Conservation (phyloP, 2,797 vertebrate genomes). For the Squalus acanthias region DNA sequence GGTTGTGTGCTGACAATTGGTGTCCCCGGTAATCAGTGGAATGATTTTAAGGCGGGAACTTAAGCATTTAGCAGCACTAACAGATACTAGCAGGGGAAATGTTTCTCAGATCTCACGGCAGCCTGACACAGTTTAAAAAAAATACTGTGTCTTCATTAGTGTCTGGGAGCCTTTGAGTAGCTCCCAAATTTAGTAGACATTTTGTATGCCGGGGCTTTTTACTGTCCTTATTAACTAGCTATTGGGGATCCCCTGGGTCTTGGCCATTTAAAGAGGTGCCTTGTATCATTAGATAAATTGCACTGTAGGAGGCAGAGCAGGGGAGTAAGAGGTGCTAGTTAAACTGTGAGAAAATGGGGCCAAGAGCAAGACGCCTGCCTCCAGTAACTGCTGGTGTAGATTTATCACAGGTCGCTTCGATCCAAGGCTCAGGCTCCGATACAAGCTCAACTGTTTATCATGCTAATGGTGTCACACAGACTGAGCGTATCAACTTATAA, state of each 20-base stretch:
- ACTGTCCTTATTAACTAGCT: constrained; percentile 54
- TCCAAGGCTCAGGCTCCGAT: constrained; percentile 66
- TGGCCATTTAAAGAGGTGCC: constrained; percentile 29
- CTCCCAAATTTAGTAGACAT: constrained; percentile 47
- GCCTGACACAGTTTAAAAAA: constrained; percentile 44
- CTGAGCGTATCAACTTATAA: constrained; percentile 58
- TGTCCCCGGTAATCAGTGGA: constrained; percentile 7
- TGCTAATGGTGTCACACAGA: constrained; percentile 60
- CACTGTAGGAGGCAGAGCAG: constrained; percentile 55
- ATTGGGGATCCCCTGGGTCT: constrained; percentile 53
- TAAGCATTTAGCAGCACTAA: constrained; percentile 34
- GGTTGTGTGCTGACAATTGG: not conserved
- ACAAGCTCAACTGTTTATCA: constrained; percentile 71
- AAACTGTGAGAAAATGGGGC: constrained; percentile 51
- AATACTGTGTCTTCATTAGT: constrained; percentile 48
- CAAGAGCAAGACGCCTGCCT: constrained; percentile 17
- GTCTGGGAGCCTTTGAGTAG: constrained; percentile 56
- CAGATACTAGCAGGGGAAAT: constrained; percentile 44
- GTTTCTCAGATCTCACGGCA: constrained; percentile 43
- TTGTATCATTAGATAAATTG: constrained; percentile 62
- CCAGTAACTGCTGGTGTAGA: constrained; percentile 54
- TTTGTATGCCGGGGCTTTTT: constrained; percentile 52
- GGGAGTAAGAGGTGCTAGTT: constrained; percentile 62
- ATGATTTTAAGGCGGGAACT: constrained; percentile 14
- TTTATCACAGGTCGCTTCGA: constrained; percentile 72